phyloP scores from a whole-genome alignment of 1,140 invertebrate genomes.

The Trypoxylus dichotomus region DNA sequence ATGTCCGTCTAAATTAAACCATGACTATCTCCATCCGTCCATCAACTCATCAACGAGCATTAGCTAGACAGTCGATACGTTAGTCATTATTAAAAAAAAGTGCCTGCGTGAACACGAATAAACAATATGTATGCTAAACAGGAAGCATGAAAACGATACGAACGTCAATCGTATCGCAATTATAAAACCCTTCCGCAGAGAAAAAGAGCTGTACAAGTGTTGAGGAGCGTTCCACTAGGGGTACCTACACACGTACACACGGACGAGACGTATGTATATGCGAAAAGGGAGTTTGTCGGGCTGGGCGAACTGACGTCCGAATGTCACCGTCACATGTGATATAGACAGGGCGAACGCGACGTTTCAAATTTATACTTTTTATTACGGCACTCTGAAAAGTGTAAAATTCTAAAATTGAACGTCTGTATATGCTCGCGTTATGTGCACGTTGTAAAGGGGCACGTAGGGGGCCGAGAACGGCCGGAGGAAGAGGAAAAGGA shows the following conservation, averaged over 20 bases:
- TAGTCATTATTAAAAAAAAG: background rate
- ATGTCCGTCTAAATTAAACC: no score
- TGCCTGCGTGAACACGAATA: conserved; percentile 36
- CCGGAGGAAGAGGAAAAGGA: background rate
- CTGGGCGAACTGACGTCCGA: conserved; percentile 34
- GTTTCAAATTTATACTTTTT: conserved; percentile 43
- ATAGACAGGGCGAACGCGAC: conserved; percentile 33
- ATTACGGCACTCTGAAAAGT: conserved; percentile 37
- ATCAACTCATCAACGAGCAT: no score
- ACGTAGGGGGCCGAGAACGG: background rate
- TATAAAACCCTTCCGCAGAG: conserved; percentile 44
- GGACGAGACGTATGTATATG: background rate
- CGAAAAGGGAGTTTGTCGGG: background rate
- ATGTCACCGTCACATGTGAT: conserved; percentile 40
- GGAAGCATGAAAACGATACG: conserved; percentile 37
- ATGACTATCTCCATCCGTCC: no score
- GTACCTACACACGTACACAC: background rate
- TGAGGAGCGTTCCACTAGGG: background rate
- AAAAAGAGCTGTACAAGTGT: background rate
- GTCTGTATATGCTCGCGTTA: background rate
- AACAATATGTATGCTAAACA: conserved; percentile 47
- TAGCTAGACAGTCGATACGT: no score
- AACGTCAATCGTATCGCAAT: conserved; percentile 45
- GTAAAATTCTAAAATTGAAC: conserved; percentile 47
- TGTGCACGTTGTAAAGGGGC: background rate